Conservation (phyloP, 2,797 vertebrate species). For the Poeciliopsis presidionis region DNA sequence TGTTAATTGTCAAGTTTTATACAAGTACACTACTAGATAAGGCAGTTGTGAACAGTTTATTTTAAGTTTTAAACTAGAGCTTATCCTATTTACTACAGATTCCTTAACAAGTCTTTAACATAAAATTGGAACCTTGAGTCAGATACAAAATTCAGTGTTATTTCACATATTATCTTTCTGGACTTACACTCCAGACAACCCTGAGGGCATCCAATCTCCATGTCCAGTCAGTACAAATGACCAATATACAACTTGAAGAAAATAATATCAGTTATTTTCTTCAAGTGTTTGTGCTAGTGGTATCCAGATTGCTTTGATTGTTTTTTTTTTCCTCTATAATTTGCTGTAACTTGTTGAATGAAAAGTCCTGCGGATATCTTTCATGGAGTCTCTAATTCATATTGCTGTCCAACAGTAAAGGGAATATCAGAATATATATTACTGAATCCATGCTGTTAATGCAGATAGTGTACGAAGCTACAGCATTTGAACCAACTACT, state of each 20-base stretch:
- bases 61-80: background rate
- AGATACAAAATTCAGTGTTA: background rate
- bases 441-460: background rate
- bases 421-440: background rate
- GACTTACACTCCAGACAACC: background rate
- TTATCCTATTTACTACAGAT: background rate
- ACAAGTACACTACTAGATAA: background rate
- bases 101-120: background rate
- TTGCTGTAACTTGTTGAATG: background rate
- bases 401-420: background rate
- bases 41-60: background rate
- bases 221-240: background rate
- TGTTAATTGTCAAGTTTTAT: background rate
- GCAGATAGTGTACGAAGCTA: background rate
- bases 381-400: background rate
- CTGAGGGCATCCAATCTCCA: background rate
- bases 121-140: background rate
- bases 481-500: background rate
- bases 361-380: background rate
- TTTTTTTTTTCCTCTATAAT: background rate
- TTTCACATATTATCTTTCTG: background rate
- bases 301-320: background rate
- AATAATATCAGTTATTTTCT: background rate
- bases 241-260: background rate
- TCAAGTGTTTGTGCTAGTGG: background rate